A percentile compares a stretch with the other conserved stretches of the same genome.
phyloP scores from a whole-genome alignment of 2,888 invertebrate genomes.

The Leptinotarsa tumamoca region DNA sequence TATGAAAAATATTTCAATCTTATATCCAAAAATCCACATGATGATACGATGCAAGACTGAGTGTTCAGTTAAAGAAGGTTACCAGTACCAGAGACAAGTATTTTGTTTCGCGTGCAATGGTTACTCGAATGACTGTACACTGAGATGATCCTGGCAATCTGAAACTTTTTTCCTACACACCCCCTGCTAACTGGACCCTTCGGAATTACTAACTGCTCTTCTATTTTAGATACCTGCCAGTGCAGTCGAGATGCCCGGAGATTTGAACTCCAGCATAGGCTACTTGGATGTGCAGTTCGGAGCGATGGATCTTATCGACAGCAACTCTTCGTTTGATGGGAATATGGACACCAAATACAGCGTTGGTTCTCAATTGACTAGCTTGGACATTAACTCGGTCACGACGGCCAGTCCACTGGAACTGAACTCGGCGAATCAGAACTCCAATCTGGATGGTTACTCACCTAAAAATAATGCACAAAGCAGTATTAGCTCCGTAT shows the following conservation, averaged over 20 bases:
- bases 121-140: constrained; percentile 28
- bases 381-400: constrained; percentile 57
- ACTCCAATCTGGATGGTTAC: constrained; percentile 68
- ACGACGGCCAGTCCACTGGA: constrained; percentile 56
- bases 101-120: constrained; percentile 39
- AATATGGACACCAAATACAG: constrained; percentile 67
- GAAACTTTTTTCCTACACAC: constrained; percentile 25
- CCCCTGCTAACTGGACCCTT: not conserved
- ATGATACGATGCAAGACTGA: constrained; percentile 61
- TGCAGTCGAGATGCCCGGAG: constrained; percentile 97
- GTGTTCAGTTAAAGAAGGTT: constrained; percentile 26
- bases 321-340: constrained; percentile 67
- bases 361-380: constrained; percentile 27
- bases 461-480: constrained; percentile 61
- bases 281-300: constrained; percentile 95
- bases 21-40: constrained; percentile 38
- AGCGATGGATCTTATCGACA: constrained; percentile 79
- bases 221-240: constrained; percentile 84
- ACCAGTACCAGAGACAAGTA: constrained; percentile 37
- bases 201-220: not conserved
- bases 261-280: constrained; percentile 78
- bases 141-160: constrained; percentile 46
- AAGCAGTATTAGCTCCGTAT: constrained; percentile 66
- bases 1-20: not conserved
- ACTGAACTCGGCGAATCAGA: constrained; percentile 65